Percentiles rank a stretch among this genome's conserved stretches.
phyloP scores from a whole-genome alignment of 2,113 vertebrate species.

The Epinephelus cyanopodus region DNA sequence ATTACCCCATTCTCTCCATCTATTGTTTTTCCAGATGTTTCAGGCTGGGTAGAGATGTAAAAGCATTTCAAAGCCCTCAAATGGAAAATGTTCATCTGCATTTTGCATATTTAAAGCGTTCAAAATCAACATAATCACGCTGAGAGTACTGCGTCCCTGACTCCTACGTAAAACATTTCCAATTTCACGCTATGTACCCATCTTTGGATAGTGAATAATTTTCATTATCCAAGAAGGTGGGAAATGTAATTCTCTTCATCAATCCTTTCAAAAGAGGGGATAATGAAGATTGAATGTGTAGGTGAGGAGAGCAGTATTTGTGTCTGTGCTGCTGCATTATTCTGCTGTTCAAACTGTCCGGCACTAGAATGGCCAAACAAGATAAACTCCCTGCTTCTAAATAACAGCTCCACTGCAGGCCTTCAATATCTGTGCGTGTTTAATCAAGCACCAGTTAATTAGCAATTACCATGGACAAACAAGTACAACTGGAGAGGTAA shows the following conservation, averaged over 20 bases:
- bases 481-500: slow-evolving; percentile 28
- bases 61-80: slow-evolving; percentile 69
- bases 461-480: slow-evolving; percentile 50
- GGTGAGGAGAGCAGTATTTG: slow-evolving; percentile 42
- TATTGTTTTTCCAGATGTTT: slow-evolving; percentile 64
- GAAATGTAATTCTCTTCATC: slow-evolving; percentile 67
- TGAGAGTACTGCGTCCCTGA: slow-evolving; percentile 51
- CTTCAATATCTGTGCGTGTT: slow-evolving; percentile 19
- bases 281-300: slow-evolving; percentile 67
- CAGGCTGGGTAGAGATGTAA: slow-evolving; percentile 61
- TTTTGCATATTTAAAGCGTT: slow-evolving; percentile 77
- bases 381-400: slow-evolving; percentile 15
- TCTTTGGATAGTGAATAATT: slow-evolving; percentile 77
- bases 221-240: slow-evolving; percentile 68
- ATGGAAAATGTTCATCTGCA: slow-evolving; percentile 71
- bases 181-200: slow-evolving; percentile 77
- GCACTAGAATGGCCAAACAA: slow-evolving; percentile 14
- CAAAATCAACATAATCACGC: slow-evolving; percentile 71
- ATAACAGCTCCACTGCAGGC: slow-evolving; percentile 19
- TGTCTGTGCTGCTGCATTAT: slow-evolving; percentile 15
- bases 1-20: slow-evolving; percentile 27
- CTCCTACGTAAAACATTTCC: slow-evolving; percentile 76
- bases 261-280: slow-evolving; percentile 58
- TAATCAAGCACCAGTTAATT: slow-evolving; percentile 47
- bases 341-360: slow-evolving; percentile 27